Conservation (phyloP, 2,888 invertebrate genomes). For the Dichetophora obliterata region DNA sequence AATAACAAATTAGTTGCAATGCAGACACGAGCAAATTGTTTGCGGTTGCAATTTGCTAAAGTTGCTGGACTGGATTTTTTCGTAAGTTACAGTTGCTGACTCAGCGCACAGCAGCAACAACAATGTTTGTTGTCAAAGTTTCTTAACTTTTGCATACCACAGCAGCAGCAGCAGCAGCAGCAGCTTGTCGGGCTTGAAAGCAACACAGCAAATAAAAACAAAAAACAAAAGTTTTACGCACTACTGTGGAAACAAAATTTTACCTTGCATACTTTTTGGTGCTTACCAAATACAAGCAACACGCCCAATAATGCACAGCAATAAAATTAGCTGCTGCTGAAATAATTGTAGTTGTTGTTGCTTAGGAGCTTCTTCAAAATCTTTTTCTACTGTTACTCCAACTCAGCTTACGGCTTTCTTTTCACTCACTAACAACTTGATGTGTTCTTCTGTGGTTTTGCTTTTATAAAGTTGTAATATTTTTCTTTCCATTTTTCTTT, state of each 20-base stretch:
- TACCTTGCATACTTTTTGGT: background rate
- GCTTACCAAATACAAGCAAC: background rate
- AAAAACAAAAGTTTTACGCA: slow-evolving; percentile 8
- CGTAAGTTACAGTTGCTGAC: background rate
- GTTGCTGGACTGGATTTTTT: no score
- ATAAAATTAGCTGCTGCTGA: no score
- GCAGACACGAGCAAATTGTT: background rate
- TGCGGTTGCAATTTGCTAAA: background rate
- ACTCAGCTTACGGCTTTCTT: background rate
- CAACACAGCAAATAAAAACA: slow-evolving; percentile 7
- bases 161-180: slow-evolving; percentile 8
- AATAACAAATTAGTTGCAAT: background rate
- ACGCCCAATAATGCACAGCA: background rate
- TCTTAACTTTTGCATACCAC: slow-evolving; percentile 19
- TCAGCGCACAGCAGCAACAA: background rate
- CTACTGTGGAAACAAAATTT: background rate
- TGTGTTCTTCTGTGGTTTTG: background rate
- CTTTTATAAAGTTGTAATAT: background rate
- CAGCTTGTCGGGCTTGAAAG: slow-evolving; percentile 15
- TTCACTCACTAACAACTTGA: no score
- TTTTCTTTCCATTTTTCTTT: background rate
- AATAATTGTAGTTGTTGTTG: no score
- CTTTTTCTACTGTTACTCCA: no score
- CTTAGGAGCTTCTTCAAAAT: no score
- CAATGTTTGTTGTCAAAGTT: slow-evolving; percentile 16